phyloP scores from a whole-genome alignment of 2,888 invertebrate species.

The Mystacides longicornis region DNA sequence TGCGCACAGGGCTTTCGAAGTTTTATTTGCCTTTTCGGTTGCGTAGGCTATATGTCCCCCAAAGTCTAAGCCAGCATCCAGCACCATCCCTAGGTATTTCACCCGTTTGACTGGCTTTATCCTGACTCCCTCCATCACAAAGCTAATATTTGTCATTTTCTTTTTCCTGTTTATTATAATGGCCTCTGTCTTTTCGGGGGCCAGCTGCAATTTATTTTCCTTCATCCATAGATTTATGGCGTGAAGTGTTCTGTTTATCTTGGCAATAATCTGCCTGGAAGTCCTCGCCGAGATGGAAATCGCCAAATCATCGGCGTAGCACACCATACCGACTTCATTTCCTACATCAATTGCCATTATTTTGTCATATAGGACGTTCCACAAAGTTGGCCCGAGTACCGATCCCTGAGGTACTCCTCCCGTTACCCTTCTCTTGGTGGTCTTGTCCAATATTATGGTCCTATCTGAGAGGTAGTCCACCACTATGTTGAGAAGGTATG shows the following conservation, averaged over 20 bases:
- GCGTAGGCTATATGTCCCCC: background rate
- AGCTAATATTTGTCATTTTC: background rate
- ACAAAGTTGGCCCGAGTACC: slow-evolving; percentile 1
- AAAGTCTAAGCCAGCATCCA: background rate
- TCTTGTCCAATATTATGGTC: background rate
- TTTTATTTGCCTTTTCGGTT: background rate
- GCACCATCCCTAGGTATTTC: background rate
- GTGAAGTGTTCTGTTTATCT: background rate
- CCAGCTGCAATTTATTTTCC: background rate
- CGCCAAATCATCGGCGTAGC: slow-evolving; percentile 5
- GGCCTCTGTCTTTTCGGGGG: background rate
- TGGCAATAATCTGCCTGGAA: background rate
- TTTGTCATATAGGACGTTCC: slow-evolving; percentile 4
- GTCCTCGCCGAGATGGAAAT: background rate
- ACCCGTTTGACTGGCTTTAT: background rate
- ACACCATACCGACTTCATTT: background rate
- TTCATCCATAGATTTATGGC: background rate
- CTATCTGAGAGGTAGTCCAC: background rate
- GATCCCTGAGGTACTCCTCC: slow-evolving; percentile 1
- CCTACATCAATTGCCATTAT: background rate
- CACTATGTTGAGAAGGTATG: background rate
- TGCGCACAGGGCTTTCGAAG: background rate
- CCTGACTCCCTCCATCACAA: background rate
- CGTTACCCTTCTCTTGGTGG: background rate
- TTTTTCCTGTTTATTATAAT: background rate